Conservation (phyloP, 2,797 vertebrate species). For the Onychomys torridus region DNA sequence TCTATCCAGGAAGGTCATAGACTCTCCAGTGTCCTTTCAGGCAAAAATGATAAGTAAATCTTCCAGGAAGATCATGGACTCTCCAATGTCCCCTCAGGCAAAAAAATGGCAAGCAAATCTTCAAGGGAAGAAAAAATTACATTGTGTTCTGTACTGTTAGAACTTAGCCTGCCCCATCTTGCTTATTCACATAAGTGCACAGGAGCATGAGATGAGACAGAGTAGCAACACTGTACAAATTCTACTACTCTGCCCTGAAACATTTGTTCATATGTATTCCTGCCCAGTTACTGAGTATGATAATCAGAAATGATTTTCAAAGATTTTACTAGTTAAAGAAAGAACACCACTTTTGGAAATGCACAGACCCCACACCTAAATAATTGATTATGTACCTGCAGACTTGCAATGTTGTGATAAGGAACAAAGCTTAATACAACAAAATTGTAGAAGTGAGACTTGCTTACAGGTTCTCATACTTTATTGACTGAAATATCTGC, state of each 20-base stretch:
- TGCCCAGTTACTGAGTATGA: background rate
- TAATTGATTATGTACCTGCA: background rate
- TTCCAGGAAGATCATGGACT: too few relatives aligned
- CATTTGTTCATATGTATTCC: background rate
- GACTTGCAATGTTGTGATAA: background rate
- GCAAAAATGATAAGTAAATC: background rate
- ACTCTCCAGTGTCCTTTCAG: background rate
- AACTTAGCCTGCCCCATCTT: background rate
- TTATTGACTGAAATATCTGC: background rate
- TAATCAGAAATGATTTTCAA: constrained; percentile 2
- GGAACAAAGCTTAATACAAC: background rate
- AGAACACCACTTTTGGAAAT: background rate
- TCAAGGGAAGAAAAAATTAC: constrained; percentile 13
- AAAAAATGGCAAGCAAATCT: background rate
- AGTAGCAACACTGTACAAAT: background rate
- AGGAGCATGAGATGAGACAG: background rate
- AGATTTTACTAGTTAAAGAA: background rate
- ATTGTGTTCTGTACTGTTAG: background rate
- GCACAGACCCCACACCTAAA: background rate
- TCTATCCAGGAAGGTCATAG: background rate
- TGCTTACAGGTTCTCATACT: background rate
- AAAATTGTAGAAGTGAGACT: background rate
- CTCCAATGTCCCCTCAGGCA: too few relatives aligned
- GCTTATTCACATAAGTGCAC: background rate
- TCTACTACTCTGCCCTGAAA: background rate